Evolutionary conservation across 2,113 vertebrate species (phyloP), one percentile per base, ranked within the genome.

Genomic region (Lophius piscatorius): DNA sequence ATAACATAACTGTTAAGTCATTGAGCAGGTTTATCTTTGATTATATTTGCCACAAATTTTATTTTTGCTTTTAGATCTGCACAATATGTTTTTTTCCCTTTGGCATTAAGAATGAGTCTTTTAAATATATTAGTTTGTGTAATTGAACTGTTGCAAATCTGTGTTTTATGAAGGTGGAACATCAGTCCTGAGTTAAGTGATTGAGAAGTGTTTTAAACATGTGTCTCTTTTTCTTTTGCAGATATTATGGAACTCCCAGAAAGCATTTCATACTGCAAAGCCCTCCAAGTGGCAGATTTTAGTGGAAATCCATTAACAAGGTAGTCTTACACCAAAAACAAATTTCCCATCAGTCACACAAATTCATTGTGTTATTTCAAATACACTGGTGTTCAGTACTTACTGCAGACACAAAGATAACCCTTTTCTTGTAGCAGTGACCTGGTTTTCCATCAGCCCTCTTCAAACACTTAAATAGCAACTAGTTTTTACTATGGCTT

Each of bases 241-340:
- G 97, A 98, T 89, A 98, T 99, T 85, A 91, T 94, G 76, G 96
- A 98, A 91, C 95, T 99, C 88, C 97, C 97, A 82, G 97, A 98
- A 82, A 97, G 91, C 88, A 99, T 99, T 93, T 95, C 95, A 24
- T 91, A 94, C 87, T 98, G 97, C 89, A 98, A 94, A 94, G 92
- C 93, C 52, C 94, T 99, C 61, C 96, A 98, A 88, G 87, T 98
- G 72, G 97, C 95, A 82, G 97, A 98, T 89, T 98, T 99, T 88
- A 99, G 97, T 79, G 97, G 97, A 78, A 99, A 99, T 88, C 96
- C 97, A 66, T 87, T 99, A 84, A 95, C 93, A 76, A 97, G 96
- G 97, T 99, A 93, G 17, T 12, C 60, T 46, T 34, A 4, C 12
- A 31, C 26, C 17, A 3, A 14, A 31, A 52, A 41, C 21, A 6